Evolutionary conservation across 2,888 invertebrate species (phyloP).

Genomic region (Athalia rosae): DNA sequence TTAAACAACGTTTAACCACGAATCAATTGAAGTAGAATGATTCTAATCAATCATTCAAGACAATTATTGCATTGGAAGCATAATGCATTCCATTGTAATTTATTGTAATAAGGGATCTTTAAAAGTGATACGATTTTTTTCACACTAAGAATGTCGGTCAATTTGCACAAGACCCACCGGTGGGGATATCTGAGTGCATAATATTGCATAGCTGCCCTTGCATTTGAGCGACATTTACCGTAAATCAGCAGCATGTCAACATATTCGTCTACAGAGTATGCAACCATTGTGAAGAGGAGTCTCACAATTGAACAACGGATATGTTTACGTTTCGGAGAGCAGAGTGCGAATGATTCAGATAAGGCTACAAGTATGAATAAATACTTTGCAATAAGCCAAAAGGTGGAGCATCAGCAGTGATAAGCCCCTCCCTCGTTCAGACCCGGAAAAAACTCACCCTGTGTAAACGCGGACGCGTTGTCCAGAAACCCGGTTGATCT

Average conservation of each 20-base stretch:
- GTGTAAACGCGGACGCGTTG: slow-evolving; percentile 10
- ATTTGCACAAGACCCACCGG: background rate
- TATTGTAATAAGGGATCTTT: background rate
- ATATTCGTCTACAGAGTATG: too few relatives aligned
- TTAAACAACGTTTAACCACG: background rate
- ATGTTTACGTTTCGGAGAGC: background rate
- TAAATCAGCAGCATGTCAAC: slow-evolving; percentile 40
- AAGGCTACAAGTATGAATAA: background rate
- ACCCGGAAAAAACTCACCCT: too few relatives aligned
- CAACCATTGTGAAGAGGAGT: background rate
- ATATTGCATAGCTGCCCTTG: background rate
- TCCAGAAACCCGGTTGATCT: background rate
- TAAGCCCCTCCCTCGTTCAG: too few relatives aligned
- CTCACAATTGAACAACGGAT: background rate
- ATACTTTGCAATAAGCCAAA: background rate
- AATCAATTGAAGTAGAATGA: background rate
- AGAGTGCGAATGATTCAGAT: too few relatives aligned
- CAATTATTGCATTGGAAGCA: background rate
- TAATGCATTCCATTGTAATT: background rate
- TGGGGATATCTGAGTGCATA: slow-evolving; percentile 33
- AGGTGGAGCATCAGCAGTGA: background rate
- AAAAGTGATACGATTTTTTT: background rate
- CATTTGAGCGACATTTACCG: slow-evolving; percentile 24
- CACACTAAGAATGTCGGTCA: slow-evolving; percentile 12
- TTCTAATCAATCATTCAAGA: slow-evolving; percentile 8